Evolutionary conservation across 1,140 invertebrate genomes (phyloP), one percentile per base, ranked within the genome.

Genomic region (Hermetia illucens): DNA sequence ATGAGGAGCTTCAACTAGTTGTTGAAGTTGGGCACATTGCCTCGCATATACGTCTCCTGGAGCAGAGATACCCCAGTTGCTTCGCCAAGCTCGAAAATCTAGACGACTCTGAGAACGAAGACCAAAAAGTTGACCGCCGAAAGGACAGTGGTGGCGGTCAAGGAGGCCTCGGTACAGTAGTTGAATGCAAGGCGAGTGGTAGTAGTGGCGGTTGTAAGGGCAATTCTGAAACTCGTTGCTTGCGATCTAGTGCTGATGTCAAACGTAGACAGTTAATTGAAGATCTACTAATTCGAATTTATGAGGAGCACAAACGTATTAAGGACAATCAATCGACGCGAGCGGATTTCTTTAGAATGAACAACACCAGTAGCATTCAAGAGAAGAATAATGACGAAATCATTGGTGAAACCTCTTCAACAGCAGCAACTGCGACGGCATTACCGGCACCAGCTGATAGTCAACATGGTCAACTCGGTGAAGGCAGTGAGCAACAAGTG

Each of bases 1-100:
- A n/a, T n/a, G n/a, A n/a, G n/a, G n/a, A n/a, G n/a, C n/a, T 56
- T 12, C 50, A 52, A 19, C 25, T 58, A 30, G 35, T 58, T 34
- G 50, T 50, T 4, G 52, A 56, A 25, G 56, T 58, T 31, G 55
- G 55, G 36, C 58, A 56, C 17, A 58, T 58, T 40, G 55, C 55
- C 9, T 58, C 55, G 5, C 38, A 53, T 0, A 52, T 58, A 13
- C 55, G 55, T 12, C 49, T 50, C 12, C 32, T 58, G 32, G 44
- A 52, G n/a, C 51, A 55, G 32, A 51, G 47, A 21, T 58, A 58
- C 44, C n/a, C 24, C 6, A 8, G n/a, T 32, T 32, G 5, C 17
- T 6, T 6, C 13, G 13, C 10, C 13, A 32, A 5, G 8, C 9
- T 9, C 5, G 9, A 6, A 13, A 13, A 27, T 27, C 9, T 13